A percentile compares a stretch with the other conserved stretches of the same genome.
phyloP scores from a whole-genome alignment of 2,113 vertebrate genomes.

The Aphyosemion australe region DNA sequence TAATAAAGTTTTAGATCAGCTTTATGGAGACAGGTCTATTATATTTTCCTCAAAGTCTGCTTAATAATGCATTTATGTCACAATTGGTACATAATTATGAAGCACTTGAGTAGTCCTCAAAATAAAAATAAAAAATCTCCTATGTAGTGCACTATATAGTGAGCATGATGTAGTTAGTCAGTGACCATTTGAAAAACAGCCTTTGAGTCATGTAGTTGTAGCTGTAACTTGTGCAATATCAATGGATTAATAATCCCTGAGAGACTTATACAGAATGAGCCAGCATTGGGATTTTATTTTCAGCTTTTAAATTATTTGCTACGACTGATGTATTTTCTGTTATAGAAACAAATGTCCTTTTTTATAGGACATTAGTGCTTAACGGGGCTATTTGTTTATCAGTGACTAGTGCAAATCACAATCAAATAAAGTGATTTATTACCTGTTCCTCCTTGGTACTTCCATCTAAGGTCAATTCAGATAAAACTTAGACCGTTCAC shows the following conservation, averaged over 20 bases:
- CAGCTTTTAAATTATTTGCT: background rate
- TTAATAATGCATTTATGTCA: no score
- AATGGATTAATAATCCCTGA: constrained; percentile 50
- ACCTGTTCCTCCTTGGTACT: constrained; percentile 18
- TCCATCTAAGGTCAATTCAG: constrained; percentile 11
- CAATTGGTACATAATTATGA: no score
- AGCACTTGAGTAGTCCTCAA: no score
- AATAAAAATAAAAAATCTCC: background rate
- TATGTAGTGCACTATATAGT: no score
- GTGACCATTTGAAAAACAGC: no score
- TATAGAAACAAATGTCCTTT: background rate
- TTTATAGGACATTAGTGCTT: background rate
- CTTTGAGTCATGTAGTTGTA: background rate
- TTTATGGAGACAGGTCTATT: no score
- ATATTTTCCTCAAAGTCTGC: no score
- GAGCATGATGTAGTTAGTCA: no score
- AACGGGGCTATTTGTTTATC: background rate
- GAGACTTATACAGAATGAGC: constrained; percentile 35
- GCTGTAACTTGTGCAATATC: background rate
- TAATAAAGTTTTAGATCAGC: no score
- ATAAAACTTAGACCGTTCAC: background rate
- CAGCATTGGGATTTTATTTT: background rate
- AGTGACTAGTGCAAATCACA: background rate
- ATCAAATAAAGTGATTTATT: background rate
- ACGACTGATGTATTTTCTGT: background rate